Conservation (phyloP, 2,888 invertebrate genomes). For the Sycophila texana region DNA sequence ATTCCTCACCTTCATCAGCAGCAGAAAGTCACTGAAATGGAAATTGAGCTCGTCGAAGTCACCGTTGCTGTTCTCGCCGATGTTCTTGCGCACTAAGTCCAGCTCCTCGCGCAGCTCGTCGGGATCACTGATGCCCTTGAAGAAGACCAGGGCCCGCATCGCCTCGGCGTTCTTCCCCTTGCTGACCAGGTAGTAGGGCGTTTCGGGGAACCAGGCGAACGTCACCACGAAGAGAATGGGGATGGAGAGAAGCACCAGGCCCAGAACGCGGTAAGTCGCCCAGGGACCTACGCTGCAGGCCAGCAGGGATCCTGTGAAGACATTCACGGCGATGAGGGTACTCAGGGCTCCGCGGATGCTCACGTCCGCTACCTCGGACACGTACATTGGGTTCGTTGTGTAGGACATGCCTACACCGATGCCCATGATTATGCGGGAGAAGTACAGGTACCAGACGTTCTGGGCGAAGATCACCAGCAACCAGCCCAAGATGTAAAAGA, state of each 20-base stretch:
- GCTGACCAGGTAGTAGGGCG: constrained; percentile 68
- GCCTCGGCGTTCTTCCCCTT: constrained; percentile 67
- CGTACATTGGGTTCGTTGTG: constrained; percentile 72
- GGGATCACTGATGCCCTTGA: constrained; percentile 63
- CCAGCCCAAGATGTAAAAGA: constrained; percentile 72
- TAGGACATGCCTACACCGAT: constrained; percentile 72
- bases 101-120: constrained; percentile 60
- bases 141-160: constrained; percentile 65
- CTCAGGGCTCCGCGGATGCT: constrained; percentile 72
- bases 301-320: constrained; percentile 71
- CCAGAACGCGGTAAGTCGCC: constrained; percentile 64
- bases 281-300: constrained; percentile 70
- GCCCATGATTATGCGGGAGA: constrained; percentile 68
- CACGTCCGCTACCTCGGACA: constrained; percentile 72
- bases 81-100: constrained; percentile 60
- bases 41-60: constrained; percentile 53
- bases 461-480: constrained; percentile 67
- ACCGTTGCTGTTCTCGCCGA: constrained; percentile 58
- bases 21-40: constrained; percentile 58
- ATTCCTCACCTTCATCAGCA: constrained; percentile 67
- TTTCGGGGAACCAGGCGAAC: constrained; percentile 73
- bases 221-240: constrained; percentile 67
- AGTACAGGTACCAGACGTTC: constrained; percentile 65
- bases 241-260: constrained; percentile 62
- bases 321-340: constrained; percentile 72